Conservation (phyloP, 1,140 invertebrate genomes). For the Antheraea pernyi region DNA sequence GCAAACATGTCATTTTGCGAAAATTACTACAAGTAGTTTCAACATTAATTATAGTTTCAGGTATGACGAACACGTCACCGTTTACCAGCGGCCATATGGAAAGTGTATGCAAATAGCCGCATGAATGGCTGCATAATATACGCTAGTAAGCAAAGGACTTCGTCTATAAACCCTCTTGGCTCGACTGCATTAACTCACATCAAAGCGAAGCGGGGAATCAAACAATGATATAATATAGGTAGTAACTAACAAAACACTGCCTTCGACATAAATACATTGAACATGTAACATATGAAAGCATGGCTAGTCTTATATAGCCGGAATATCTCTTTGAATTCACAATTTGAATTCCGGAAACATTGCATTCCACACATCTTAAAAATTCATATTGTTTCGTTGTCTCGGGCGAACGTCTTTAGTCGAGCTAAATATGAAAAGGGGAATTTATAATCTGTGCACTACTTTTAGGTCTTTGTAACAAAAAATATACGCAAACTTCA, state of each 20-base stretch:
- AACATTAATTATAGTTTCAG: neutral
- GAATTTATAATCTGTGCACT: too few relatives aligned
- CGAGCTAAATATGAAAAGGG: too few relatives aligned
- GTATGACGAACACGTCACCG: neutral
- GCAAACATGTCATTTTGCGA: neutral
- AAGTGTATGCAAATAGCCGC: conserved; percentile 30
- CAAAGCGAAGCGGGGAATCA: conserved; percentile 54
- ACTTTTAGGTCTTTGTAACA: too few relatives aligned
- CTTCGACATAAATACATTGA: too few relatives aligned
- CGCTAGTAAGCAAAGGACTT: conserved; percentile 46
- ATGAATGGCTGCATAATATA: conserved; percentile 52
- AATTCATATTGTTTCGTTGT: too few relatives aligned
- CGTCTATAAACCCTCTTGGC: conserved; percentile 47
- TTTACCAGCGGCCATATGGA: neutral
- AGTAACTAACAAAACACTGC: neutral
- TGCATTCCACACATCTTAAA: too few relatives aligned
- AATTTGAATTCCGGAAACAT: too few relatives aligned
- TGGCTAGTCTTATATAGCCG: too few relatives aligned
- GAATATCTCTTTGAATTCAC: too few relatives aligned
- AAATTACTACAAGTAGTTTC: neutral
- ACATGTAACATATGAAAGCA: too few relatives aligned
- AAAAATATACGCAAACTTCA: too few relatives aligned
- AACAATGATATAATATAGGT: conserved; percentile 9
- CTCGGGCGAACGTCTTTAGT: too few relatives aligned
- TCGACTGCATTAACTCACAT: conserved; percentile 59